Conservation (phyloP, 2,113 vertebrate genomes). For the Cephalopterus ornatus region DNA sequence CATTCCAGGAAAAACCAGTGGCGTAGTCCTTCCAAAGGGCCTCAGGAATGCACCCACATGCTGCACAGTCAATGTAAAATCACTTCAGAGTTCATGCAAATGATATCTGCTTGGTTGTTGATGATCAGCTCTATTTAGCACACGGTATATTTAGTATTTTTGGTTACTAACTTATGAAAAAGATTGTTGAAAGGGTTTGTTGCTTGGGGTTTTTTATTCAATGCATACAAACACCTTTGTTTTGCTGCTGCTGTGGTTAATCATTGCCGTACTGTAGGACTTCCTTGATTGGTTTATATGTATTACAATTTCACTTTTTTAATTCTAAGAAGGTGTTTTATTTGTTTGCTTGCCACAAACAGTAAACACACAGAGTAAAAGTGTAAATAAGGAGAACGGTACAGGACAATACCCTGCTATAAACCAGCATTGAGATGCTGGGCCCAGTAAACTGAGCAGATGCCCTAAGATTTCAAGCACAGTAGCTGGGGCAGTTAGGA, state of each 20-base stretch:
- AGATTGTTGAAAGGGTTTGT: background rate
- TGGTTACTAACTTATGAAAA: background rate
- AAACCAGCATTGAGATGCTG: background rate
- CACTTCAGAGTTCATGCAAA: background rate
- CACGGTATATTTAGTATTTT: background rate
- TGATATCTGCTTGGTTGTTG: background rate
- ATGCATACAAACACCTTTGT: background rate
- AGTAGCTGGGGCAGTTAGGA: background rate
- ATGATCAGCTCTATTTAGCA: background rate
- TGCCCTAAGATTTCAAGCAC: background rate
- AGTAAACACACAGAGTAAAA: constrained; percentile 58
- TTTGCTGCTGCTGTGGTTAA: constrained; percentile 38
- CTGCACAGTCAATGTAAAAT: background rate
- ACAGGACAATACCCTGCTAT: background rate
- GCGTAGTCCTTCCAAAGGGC: background rate
- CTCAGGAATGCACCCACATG: fast-evolving
- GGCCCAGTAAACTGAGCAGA: background rate
- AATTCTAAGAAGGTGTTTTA: constrained; percentile 22
- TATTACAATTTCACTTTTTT: constrained; percentile 51
- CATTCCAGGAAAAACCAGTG: constrained; percentile 40
- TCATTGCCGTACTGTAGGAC: constrained; percentile 42
- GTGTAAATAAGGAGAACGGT: constrained; percentile 19
- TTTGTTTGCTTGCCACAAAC: constrained; percentile 59
- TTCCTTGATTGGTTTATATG: constrained; percentile 42
- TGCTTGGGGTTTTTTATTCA: background rate